phyloP scores from a whole-genome alignment of 2,888 invertebrate genomes.

The Lysandra bellargus region DNA sequence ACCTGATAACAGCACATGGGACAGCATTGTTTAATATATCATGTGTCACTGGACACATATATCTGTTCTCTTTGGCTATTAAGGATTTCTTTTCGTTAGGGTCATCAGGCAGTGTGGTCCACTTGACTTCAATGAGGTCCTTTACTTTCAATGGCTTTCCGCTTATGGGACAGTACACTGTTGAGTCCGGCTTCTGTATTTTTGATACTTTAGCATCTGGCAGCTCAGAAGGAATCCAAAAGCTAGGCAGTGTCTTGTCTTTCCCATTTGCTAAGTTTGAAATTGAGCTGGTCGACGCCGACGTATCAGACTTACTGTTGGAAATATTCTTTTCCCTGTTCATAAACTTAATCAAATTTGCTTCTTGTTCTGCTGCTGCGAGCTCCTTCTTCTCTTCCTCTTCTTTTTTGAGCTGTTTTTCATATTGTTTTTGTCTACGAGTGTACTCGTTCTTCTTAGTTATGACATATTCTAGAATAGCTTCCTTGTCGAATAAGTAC shows the following conservation, averaged over 20 bases:
- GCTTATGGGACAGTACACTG: conserved; percentile 70
- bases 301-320: conserved; percentile 54
- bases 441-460: conserved; percentile 95
- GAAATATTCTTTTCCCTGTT: conserved; percentile 90
- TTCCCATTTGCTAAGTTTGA: conserved; percentile 90
- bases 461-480: conserved; percentile 96
- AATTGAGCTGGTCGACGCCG: conserved; percentile 75
- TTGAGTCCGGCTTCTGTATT: conserved; percentile 66
- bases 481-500: conserved; percentile 97
- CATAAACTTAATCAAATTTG: conserved; percentile 88
- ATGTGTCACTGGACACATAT: conserved; percentile 98
- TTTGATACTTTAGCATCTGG: conserved; percentile 89
- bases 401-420: conserved; percentile 90
- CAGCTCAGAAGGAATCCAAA: conserved; percentile 97
- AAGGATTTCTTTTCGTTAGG: conserved; percentile 92
- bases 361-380: conserved; percentile 86
- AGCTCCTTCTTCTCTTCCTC: conserved; percentile 85
- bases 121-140: conserved; percentile 95
- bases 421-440: conserved; percentile 94
- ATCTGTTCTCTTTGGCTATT: conserved; percentile 93
- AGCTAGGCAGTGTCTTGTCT: conserved; percentile 93
- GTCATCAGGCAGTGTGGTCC: conserved; percentile 94
- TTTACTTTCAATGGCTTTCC: conserved; percentile 92
- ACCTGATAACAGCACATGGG: conserved; percentile 93
- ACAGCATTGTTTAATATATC: conserved; percentile 97